Evolutionary conservation across 53 echinoderm and acorn worm species (phyloP), one percentile per base, ranked within the genome.

Genomic region (Echinarachnius parma): DNA sequence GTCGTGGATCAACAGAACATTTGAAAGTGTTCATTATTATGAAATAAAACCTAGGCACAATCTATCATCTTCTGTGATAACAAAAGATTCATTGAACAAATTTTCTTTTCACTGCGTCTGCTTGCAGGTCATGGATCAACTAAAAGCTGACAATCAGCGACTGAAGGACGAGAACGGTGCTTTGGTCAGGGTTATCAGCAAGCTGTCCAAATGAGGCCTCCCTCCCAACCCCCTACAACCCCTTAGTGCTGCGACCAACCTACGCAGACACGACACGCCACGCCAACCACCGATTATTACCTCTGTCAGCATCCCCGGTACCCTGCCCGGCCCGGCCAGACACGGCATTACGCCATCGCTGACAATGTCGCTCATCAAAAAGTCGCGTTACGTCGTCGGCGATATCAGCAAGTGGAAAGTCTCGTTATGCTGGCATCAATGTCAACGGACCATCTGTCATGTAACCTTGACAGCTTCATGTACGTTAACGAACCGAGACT

Each of bases 121-220:
- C 35, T 10, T 45, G 22, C 69, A 98, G 98, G 80, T 79, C 2
- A 87, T 98, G 85, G 85, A 91, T 45, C 87, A 98, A 81, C 79
- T 98, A 72, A 98, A 88, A 74, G 75, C 91, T 31, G 98, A 98
- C 60, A 98, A 98, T 60, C 98, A 98, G 75, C 91, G 98, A 60
- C 91, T 98, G 16, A 98, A 98, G 53, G 98, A 98, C 21, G 98
- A 98, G 72, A 98, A 98, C 28, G 98, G 98, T 46, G 98, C 98
- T 33, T 75, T 98, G 56, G 98, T 98, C 64, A 74, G 98, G 60
- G 98, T 98, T 77, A 98, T 98, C 65, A 98, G 91, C 86, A 98
- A 98, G 69, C 60, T 98, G 49, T 98, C 98, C 24, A 98, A 98
- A 82, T 98, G 88, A 94, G 74, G 52, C 52, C 50, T 52, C 42